These are phyloP conservation scores for Adelognathus sp. DNA, from an alignment of 2,888 invertebrate species.

Conservation along the genomic window DNA sequence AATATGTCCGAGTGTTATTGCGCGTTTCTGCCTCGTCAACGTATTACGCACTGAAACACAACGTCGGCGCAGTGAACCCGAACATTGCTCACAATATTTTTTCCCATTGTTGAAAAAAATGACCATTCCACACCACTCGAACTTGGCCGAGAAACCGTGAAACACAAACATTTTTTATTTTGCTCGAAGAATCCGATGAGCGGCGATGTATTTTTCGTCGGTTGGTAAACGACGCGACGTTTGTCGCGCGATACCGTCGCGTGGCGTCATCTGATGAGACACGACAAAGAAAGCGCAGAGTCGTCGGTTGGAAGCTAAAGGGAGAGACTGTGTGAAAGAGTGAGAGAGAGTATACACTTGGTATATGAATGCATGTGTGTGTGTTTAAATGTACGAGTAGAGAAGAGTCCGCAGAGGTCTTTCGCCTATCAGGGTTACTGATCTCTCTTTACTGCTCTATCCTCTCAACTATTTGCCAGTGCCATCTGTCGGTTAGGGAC, in stretches of 20 bases:
- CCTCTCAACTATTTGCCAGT: slow-evolving; percentile 73
- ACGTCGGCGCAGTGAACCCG: slow-evolving; percentile 43
- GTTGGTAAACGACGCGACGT: neutral
- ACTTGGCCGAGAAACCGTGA: neutral
- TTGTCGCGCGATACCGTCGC: slow-evolving; percentile 40
- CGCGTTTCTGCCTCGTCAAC: slow-evolving; percentile 8
- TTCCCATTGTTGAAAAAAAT: neutral
- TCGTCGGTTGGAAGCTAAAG: slow-evolving; percentile 1
- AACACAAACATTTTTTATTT: neutral
- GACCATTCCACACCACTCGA: neutral
- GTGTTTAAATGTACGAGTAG: slow-evolving; percentile 27
- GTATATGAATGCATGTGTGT: slow-evolving; percentile 24
- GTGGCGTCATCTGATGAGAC: slow-evolving; percentile 56
- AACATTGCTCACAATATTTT: neutral
- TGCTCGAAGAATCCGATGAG: neutral
- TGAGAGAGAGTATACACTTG: slow-evolving; percentile 6
- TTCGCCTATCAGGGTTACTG: slow-evolving; percentile 76
- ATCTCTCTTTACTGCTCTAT: slow-evolving; percentile 68
- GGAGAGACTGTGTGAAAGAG: slow-evolving; percentile 5
- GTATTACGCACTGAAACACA: too few species aligned
- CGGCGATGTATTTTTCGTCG: neutral
- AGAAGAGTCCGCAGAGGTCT: slow-evolving; percentile 62
- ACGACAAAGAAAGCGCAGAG: slow-evolving; percentile 26
- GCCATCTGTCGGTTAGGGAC: slow-evolving; percentile 73
- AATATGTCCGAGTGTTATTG: slow-evolving; percentile 41